These are phyloP conservation scores for Apotomis capreana DNA, from an alignment of 2,888 invertebrate species.

Conservation along the genomic window DNA sequence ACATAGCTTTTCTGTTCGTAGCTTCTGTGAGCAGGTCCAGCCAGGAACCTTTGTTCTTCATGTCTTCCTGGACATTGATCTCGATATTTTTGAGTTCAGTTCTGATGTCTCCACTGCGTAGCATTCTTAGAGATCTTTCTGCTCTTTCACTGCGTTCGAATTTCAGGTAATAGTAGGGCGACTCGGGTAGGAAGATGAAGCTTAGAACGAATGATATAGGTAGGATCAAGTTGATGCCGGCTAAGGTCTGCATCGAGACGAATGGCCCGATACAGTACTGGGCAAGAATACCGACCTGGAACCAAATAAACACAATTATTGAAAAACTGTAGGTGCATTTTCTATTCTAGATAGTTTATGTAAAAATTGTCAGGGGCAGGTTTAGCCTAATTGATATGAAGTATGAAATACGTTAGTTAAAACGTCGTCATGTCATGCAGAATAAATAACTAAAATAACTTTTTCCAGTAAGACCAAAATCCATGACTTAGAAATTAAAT, in stretches of 20 bases:
- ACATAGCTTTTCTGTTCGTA: conserved; percentile 85
- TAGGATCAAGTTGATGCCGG: conserved; percentile 81
- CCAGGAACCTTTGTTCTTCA: conserved; percentile 79
- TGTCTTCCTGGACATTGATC: conserved; percentile 79
- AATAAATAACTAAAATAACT: too few species aligned
- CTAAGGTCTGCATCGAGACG: conserved; percentile 80
- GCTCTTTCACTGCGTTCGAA: conserved; percentile 82
- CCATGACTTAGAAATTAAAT: too few species aligned
- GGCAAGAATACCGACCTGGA: conserved; percentile 84
- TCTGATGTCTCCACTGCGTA: conserved; percentile 83
- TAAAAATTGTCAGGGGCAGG: not conserved
- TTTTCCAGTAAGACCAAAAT: too few species aligned
- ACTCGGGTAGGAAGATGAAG: conserved; percentile 87
- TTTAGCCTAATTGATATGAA: not conserved
- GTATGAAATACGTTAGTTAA: not conserved
- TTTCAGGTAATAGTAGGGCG: conserved; percentile 84
- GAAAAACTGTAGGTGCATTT: not conserved
- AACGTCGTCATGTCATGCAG: too few species aligned
- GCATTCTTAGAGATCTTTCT: conserved; percentile 80
- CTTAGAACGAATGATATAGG: conserved; percentile 82
- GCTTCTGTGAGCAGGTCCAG: conserved; percentile 80
- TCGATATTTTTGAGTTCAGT: conserved; percentile 82
- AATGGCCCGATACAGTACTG: conserved; percentile 85
- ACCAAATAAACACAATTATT: conserved; percentile 49
- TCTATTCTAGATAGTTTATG: not conserved